Evolutionary conservation across 2,797 vertebrate genomes (phyloP).

Genomic region (Hypotaenidia okinawae): DNA sequence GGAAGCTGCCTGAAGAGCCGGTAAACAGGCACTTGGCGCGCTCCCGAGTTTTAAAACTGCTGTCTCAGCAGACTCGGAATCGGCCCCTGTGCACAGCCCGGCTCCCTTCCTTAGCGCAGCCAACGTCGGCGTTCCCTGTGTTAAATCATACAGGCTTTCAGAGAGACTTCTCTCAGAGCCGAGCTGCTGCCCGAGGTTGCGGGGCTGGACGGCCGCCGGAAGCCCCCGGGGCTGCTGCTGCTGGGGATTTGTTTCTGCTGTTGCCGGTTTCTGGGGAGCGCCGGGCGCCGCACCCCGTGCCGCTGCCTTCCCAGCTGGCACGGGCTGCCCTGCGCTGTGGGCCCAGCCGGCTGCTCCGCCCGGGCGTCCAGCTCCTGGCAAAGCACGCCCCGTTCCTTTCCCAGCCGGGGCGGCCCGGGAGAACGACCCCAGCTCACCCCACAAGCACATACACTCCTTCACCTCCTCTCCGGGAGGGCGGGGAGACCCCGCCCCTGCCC

Average conservation of each 20-base stretch:
- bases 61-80: not conserved
- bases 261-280: not conserved
- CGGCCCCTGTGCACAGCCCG: not conserved
- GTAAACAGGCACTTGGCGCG: accelerated
- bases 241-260: not conserved
- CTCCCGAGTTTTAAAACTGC: no score
- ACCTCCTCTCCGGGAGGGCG: not conserved
- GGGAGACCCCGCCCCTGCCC: not conserved
- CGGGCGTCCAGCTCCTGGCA: not conserved
- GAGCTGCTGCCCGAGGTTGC: accelerated
- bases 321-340: not conserved
- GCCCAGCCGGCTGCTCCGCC: not conserved
- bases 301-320: accelerated
- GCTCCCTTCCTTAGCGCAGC: no score
- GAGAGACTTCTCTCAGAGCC: no score
- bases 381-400: not conserved
- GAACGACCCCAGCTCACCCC: not conserved
- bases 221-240: not conserved
- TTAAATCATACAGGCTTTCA: no score
- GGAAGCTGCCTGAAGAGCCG: not conserved
- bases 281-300: not conserved
- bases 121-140: no score
- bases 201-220: accelerated
- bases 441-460: no score
- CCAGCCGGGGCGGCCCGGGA: not conserved